Conservation (phyloP, 2,797 vertebrate genomes). For the Podarcis lilfordi region DNA sequence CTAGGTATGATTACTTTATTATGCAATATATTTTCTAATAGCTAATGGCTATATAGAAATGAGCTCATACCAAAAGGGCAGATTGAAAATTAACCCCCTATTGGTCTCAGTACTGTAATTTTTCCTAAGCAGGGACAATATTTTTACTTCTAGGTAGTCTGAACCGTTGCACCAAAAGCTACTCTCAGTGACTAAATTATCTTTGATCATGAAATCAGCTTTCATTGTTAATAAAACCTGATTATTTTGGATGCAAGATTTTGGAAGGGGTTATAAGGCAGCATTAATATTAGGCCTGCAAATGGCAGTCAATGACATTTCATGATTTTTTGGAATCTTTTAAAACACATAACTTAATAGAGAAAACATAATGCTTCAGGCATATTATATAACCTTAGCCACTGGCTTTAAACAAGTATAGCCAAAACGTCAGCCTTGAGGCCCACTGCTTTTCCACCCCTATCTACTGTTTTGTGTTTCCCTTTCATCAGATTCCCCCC, state of each 20-base stretch:
- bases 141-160: conserved; percentile 47
- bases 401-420: not conserved
- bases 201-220: conserved; percentile 60
- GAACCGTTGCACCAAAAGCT: conserved; percentile 44
- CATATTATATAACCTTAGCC: accelerated
- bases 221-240: conserved; percentile 57
- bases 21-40: not conserved
- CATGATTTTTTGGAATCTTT: conserved; percentile 26
- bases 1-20: not conserved
- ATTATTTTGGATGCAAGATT: conserved; percentile 32
- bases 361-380: not conserved
- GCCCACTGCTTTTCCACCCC: not conserved
- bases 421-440: too few relatives aligned
- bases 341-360: not conserved
- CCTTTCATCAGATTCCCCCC: not conserved
- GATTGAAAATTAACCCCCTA: not conserved
- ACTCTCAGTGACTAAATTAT: conserved; percentile 4
- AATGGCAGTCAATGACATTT: conserved; percentile 17
- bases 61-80: conserved; percentile 10
- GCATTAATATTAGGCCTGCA: not conserved
- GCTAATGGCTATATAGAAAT: not conserved
- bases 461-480: not conserved
- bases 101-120: conserved; percentile 14
- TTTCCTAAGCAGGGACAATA: conserved; percentile 42
- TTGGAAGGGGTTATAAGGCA: conserved; percentile 30